A percentile compares a stretch with the other conserved stretches of the same genome.
Evolutionary conservation across 2,797 vertebrate species (phyloP).

Genomic region (Galagoides demidoff): DNA sequence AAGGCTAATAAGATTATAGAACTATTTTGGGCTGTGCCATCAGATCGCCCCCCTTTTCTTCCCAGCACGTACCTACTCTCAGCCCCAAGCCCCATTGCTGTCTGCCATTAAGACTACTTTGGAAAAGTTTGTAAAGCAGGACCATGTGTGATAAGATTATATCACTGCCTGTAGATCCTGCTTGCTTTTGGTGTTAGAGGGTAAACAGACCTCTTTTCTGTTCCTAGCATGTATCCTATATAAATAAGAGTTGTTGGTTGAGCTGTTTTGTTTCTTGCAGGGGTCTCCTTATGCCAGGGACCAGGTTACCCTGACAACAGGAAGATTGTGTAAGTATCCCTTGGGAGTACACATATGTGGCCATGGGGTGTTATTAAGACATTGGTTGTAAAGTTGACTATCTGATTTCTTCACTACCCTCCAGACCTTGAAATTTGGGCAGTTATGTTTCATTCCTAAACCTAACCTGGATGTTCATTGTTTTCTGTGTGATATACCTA

Average conservation of each 20-base stretch:
- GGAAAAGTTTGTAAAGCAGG: slow-evolving; percentile 16
- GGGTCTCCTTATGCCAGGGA: slow-evolving; percentile 87
- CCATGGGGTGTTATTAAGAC: slow-evolving; percentile 11
- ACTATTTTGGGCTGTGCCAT: background rate
- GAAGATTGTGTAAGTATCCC: slow-evolving; percentile 90
- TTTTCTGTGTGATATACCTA: background rate
- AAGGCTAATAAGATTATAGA: slow-evolving; percentile 47
- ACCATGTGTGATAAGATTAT: background rate
- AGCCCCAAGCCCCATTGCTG: background rate
- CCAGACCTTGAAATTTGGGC: slow-evolving; percentile 26
- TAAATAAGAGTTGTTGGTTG: slow-evolving; percentile 73
- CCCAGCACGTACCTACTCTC: background rate
- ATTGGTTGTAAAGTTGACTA: slow-evolving; percentile 30
- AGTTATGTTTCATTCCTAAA: slow-evolving; percentile 23
- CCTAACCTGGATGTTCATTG: slow-evolving; percentile 12
- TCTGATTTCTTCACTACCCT: slow-evolving; percentile 48
- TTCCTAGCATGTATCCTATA: slow-evolving; percentile 37
- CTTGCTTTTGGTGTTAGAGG: slow-evolving; percentile 15
- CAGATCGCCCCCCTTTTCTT: slow-evolving; percentile 13
- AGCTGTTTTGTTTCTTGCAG: slow-evolving; percentile 85
- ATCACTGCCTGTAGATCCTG: background rate
- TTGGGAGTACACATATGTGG: slow-evolving; percentile 55
- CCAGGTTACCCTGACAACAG: slow-evolving; percentile 87
- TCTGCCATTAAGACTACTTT: background rate
- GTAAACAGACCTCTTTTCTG: slow-evolving; percentile 11